Percentiles rank a stretch among this genome's conserved stretches.
These are phyloP conservation scores for Trachelus tabidus DNA, from an alignment of 2,888 invertebrate species.

Conservation along the genomic window DNA sequence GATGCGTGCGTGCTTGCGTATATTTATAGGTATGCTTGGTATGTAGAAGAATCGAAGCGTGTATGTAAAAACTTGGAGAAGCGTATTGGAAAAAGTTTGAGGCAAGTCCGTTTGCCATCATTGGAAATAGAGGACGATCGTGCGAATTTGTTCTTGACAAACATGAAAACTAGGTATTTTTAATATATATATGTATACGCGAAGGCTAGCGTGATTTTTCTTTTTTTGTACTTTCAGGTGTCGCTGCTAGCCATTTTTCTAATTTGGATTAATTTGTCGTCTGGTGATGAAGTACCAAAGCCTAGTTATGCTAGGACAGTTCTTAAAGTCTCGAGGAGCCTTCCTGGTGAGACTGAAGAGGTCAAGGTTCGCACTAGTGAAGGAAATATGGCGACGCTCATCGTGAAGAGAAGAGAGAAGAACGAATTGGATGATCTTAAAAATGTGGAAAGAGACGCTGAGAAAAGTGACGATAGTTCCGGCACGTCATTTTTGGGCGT, in stretches of 20 bases:
- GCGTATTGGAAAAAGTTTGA: not conserved
- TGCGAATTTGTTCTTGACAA: not conserved
- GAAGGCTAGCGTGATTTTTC: not conserved
- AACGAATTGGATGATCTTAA: constrained; percentile 35
- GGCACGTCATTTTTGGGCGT: not conserved
- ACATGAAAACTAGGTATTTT: not conserved
- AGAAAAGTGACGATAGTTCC: constrained; percentile 21
- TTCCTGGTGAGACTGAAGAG: constrained; percentile 82
- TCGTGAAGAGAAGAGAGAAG: constrained; percentile 76
- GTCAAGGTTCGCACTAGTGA: constrained; percentile 81
- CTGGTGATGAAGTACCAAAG: constrained; percentile 47
- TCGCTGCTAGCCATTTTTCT: not conserved
- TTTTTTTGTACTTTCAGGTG: not conserved
- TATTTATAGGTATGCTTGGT: not conserved
- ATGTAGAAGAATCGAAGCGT: not conserved
- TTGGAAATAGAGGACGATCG: not conserved
- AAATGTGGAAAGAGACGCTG: not conserved
- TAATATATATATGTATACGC: not conserved
- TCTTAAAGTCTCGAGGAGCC: constrained; percentile 80
- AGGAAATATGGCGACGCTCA: constrained; percentile 81
- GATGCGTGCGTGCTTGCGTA: not conserved
- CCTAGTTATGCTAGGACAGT: constrained; percentile 79
- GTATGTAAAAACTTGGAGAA: not conserved
- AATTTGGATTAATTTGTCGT: not conserved
- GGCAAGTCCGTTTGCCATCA: not conserved